A percentile compares a stretch with the other conserved stretches of the same genome.
Conservation (phyloP, 2,113 vertebrate genomes). For the Vulpes vulpes region DNA sequence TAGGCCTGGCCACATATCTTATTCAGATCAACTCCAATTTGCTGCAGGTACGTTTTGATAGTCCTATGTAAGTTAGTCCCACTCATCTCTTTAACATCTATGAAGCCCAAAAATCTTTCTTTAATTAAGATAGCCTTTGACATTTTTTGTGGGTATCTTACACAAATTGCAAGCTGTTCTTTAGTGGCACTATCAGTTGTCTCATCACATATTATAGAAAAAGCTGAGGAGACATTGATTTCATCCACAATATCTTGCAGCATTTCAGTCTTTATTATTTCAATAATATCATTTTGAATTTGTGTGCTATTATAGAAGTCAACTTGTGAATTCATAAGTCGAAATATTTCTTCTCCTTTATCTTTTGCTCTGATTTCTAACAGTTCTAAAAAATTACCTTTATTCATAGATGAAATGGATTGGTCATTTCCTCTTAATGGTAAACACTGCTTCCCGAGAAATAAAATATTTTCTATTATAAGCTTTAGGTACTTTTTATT, state of each 20-base stretch:
- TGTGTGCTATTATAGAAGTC: conserved; percentile 79
- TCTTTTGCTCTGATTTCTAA: conserved; percentile 82
- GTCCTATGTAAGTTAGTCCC: conserved; percentile 47
- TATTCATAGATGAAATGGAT: conserved; percentile 77
- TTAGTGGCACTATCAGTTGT: not conserved
- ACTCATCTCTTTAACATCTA: conserved; percentile 64
- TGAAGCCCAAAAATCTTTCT: conserved; percentile 80
- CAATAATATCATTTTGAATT: conserved; percentile 77
- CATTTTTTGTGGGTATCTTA: conserved; percentile 77
- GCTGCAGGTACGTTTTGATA: conserved; percentile 76
- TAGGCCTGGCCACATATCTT: conserved; percentile 79
- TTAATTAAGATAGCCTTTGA: conserved; percentile 74
- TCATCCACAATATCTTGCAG: conserved; percentile 79
- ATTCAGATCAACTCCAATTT: conserved; percentile 77
- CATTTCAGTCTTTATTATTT: conserved; percentile 80
- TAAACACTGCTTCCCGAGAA: conserved; percentile 81
- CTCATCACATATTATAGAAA: conserved; percentile 81
- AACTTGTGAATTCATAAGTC: conserved; percentile 70
- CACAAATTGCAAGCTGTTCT: conserved; percentile 70
- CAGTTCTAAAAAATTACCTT: conserved; percentile 82
- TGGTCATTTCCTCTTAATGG: conserved; percentile 62
- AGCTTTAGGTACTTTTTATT: conserved; percentile 78
- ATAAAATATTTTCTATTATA: conserved; percentile 82
- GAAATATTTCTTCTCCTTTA: conserved; percentile 78
- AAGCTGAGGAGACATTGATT: conserved; percentile 74